A percentile compares a stretch with the other conserved stretches of the same genome.
These are phyloP conservation scores for Stictonetta naevosa DNA, from an alignment of 2,113 vertebrate genomes.

Conservation along the genomic window DNA sequence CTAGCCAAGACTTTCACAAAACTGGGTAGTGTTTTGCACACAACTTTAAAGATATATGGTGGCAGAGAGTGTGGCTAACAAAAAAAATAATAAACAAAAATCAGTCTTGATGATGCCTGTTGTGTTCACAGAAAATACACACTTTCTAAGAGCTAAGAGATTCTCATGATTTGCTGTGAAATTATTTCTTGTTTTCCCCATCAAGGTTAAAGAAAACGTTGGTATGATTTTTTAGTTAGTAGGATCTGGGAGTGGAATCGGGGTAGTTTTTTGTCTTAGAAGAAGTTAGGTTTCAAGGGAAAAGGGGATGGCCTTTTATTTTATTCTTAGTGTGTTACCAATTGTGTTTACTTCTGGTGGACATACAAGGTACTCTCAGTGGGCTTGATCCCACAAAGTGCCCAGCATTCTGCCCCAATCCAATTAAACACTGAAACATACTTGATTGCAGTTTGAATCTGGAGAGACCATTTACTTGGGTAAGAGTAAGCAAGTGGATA, in stretches of 20 bases:
- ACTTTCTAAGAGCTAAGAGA: not conserved
- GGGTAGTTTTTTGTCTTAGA: not conserved
- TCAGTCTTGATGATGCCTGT: not conserved
- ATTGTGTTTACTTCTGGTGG: not conserved
- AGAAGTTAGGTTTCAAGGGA: not conserved
- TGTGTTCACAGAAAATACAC: not conserved
- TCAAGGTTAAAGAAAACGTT: not conserved
- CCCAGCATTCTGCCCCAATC: not conserved
- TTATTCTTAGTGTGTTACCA: not conserved
- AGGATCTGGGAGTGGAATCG: not conserved
- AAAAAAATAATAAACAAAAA: not conserved
- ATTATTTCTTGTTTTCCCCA: not conserved
- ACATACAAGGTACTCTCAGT: not conserved
- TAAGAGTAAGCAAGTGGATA: constrained; percentile 37
- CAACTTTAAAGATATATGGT: not conserved
- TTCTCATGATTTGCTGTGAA: not conserved
- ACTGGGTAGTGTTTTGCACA: not conserved
- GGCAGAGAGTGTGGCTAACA: not conserved
- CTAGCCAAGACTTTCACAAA: not conserved
- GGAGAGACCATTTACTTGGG: constrained; percentile 46
- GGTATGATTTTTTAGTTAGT: not conserved
- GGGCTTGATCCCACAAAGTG: not conserved
- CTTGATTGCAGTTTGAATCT: constrained; percentile 47
- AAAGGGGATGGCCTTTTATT: not conserved
- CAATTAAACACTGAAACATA: constrained; percentile 9